A percentile compares a stretch with the other conserved stretches of the same genome.
These are phyloP conservation scores for Neopipo cinnamomea DNA, from an alignment of 2,113 vertebrate genomes.

Conservation along the genomic window DNA sequence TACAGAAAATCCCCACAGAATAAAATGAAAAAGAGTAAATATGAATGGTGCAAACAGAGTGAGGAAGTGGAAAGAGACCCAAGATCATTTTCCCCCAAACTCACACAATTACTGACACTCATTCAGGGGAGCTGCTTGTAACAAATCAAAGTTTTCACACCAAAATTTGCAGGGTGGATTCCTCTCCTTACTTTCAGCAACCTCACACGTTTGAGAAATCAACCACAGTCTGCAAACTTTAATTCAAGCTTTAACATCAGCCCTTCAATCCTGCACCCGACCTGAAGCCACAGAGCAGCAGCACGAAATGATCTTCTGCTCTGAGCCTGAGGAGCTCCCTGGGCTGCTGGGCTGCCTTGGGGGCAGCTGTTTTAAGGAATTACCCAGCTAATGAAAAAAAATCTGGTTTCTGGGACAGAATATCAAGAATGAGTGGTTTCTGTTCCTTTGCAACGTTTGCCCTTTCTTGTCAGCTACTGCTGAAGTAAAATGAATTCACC, in stretches of 20 bases:
- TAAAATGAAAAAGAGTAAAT: not conserved
- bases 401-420: not conserved
- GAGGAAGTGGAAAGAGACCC: not conserved
- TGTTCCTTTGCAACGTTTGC: not conserved
- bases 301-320: not conserved
- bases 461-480: not conserved
- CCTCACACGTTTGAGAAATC: accelerated
- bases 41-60: not conserved
- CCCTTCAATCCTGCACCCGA: not conserved
- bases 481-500: not conserved
- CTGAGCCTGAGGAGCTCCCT: not conserved
- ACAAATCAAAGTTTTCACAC: not conserved
- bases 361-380: not conserved
- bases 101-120: accelerated
- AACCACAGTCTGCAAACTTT: not conserved
- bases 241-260: not conserved
- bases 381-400: not conserved
- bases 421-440: not conserved
- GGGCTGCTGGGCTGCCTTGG: not conserved
- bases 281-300: not conserved
- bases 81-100: not conserved
- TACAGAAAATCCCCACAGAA: not conserved
- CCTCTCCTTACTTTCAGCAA: not conserved
- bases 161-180: not conserved
- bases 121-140: not conserved